Evolutionary conservation across 2,888 invertebrate species (phyloP).

Genomic region (Brachyptera putata): DNA sequence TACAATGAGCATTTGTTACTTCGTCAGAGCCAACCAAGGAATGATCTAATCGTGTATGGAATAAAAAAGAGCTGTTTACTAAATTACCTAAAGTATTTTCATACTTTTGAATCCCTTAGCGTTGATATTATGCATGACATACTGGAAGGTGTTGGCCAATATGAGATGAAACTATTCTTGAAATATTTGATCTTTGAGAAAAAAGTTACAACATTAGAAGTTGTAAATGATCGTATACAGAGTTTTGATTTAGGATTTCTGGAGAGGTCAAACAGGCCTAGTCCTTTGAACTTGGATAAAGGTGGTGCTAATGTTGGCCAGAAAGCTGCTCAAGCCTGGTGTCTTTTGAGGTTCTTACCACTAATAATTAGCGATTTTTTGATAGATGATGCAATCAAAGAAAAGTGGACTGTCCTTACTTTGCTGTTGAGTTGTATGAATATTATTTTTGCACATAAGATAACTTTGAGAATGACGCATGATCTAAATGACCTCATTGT

Average conservation of each 20-base stretch:
- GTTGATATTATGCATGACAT: constrained; percentile 36
- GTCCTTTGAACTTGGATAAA: constrained; percentile 23
- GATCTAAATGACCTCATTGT: constrained; percentile 8
- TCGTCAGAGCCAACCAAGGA: not conserved
- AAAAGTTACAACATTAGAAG: not conserved
- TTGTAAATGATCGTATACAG: not conserved
- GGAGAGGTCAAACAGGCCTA: constrained; percentile 18
- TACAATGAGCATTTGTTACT: not conserved
- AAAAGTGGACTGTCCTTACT: constrained; percentile 27
- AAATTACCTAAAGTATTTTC: constrained; percentile 34
- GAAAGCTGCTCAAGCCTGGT: constrained; percentile 28
- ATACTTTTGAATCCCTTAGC: constrained; percentile 28
- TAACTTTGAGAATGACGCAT: constrained; percentile 23
- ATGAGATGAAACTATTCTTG: constrained; percentile 29
- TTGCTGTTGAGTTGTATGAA: constrained; percentile 29
- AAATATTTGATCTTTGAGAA: not conserved
- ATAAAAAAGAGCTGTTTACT: not conserved
- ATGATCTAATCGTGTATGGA: not conserved
- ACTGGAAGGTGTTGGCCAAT: constrained; percentile 34
- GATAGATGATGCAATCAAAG: constrained; percentile 5
- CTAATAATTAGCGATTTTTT: constrained; percentile 28
- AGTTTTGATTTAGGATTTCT: not conserved
- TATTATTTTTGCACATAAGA: constrained; percentile 28
- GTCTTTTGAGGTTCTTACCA: constrained; percentile 22
- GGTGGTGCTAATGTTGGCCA: constrained; percentile 27